phyloP scores from a whole-genome alignment of 2,797 vertebrate species.

The Esox masquinongy region DNA sequence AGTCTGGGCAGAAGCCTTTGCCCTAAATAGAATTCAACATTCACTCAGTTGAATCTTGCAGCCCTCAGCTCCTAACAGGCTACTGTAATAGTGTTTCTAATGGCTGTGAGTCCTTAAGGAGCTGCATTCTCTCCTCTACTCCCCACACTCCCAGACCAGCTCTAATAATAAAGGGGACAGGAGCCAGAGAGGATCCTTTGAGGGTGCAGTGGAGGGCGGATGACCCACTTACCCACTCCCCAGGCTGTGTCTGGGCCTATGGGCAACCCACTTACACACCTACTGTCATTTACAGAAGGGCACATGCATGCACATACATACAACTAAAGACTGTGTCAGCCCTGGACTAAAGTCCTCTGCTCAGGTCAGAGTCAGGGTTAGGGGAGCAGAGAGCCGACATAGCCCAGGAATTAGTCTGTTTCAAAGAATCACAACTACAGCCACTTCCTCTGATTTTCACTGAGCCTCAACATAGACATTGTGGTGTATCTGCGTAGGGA shows the following conservation, averaged over 20 bases:
- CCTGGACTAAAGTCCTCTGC: constrained; percentile 76
- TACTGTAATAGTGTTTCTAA: constrained; percentile 11
- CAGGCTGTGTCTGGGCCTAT: constrained; percentile 75
- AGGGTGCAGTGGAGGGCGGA: constrained; percentile 71
- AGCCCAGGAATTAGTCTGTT: constrained; percentile 25
- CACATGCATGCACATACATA: constrained; percentile 60
- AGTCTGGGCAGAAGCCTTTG: background rate
- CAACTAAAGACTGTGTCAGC: constrained; percentile 72
- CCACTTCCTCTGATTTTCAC: background rate
- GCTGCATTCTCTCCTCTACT: constrained; percentile 66
- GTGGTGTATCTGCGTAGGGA: background rate
- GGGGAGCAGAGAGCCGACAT: constrained; percentile 45
- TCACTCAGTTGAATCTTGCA: background rate
- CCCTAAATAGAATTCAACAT: background rate
- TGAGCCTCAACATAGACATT: background rate
- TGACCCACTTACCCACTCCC: constrained; percentile 78
- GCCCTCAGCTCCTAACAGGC: background rate
- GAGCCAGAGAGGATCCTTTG: constrained; percentile 74
- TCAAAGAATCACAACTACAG: background rate
- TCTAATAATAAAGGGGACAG: constrained; percentile 75
- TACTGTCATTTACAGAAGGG: constrained; percentile 38
- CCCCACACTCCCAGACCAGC: constrained; percentile 71
- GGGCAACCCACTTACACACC: constrained; percentile 79
- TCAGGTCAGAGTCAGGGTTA: constrained; percentile 63
- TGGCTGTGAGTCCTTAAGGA: constrained; percentile 46